Evolutionary conservation across 2,113 vertebrate species (phyloP), one percentile per base, ranked within the genome.

Genomic region (Zingel zingel): DNA sequence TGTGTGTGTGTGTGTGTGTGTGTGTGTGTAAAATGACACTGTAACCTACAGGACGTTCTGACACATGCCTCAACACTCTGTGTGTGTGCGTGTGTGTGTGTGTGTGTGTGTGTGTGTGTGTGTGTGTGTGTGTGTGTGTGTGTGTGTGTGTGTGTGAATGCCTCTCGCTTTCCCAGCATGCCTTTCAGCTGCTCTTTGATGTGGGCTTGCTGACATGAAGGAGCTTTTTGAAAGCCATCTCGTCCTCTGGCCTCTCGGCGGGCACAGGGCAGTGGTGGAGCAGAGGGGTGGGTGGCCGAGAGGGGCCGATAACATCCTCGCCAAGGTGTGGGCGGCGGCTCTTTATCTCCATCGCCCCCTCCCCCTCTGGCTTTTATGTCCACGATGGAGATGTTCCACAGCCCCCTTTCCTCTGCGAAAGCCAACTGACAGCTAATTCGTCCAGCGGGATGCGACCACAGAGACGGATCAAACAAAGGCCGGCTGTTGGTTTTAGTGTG

Each of bases 131-230:
- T 64, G 19, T 79, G 61, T 48, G 62, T 53, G 78, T n/a, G 62
- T n/a, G 58, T 57, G 23, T 58, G 23, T 58, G 56, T 58, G 11
- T 27, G 56, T 61, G 16, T 19, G 58, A 10, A 10, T 10, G 0
- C 9, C 9, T 16, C 33, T 57, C 5, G 4, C 59, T 76, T 83
- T 74, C 81, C 79, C 65, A 85, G 70, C 75, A 86, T 36, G 77
- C 76, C 68, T 80, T 89, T 81, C 81, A 85, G 79, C 63, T 1
- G 47, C 75, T 79, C 80, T 90, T 83, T 89, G 88, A 92, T 89
- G 71, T 82, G 66, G 74, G 82, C 67, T 65, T 48, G 19, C 63
- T 69, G 82, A 88, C 82, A 81, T 79, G 82, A 76, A 85, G 83
- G 73, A 79, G 72, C 23, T 79, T 48, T 82, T 77, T 71, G 79